Evolutionary conservation across 2,888 invertebrate species (phyloP).

Genomic region (Congeria kusceri): DNA sequence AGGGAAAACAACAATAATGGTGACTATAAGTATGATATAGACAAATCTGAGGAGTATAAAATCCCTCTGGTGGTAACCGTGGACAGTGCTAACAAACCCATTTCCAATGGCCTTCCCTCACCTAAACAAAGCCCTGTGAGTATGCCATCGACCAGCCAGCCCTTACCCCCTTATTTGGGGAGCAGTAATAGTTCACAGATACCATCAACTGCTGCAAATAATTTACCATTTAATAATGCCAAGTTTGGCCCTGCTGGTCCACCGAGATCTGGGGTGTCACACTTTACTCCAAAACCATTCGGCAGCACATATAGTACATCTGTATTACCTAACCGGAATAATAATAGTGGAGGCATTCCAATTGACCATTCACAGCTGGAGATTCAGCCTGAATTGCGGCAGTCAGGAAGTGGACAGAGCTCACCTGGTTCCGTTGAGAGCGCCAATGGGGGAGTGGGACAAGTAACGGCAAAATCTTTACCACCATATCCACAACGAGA

Average conservation of each 20-base stretch:
- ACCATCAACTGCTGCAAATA: conserved; percentile 19
- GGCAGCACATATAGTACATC: conserved; percentile 78
- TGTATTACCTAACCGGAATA: conserved; percentile 60
- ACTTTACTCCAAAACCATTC: conserved; percentile 80
- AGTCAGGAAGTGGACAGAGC: conserved; percentile 83
- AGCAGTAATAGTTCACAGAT: conserved; percentile 10
- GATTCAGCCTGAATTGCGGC: conserved; percentile 77
- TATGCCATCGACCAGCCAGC: conserved; percentile 30
- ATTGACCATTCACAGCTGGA: conserved; percentile 70
- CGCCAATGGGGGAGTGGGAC: conserved; percentile 55
- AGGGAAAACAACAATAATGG: conserved; percentile 64
- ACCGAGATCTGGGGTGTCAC: conserved; percentile 64
- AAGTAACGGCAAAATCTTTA: conserved; percentile 23
- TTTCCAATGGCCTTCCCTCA: conserved; percentile 61
- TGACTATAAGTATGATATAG: conserved; percentile 47
- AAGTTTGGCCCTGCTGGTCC: conserved; percentile 52
- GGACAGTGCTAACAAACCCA: conserved; percentile 53
- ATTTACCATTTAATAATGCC: conserved; percentile 21
- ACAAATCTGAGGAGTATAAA: conserved; percentile 64
- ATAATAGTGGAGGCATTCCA: conserved; percentile 45
- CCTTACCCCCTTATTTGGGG: conserved; percentile 10
- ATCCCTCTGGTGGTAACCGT: conserved; percentile 66
- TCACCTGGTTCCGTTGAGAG: conserved; percentile 81
- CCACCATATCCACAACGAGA: conserved; percentile 47
- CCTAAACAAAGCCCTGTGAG: conserved; percentile 52